phyloP scores from a whole-genome alignment of 2,113 vertebrate genomes.

The Tetrax tetrax region DNA sequence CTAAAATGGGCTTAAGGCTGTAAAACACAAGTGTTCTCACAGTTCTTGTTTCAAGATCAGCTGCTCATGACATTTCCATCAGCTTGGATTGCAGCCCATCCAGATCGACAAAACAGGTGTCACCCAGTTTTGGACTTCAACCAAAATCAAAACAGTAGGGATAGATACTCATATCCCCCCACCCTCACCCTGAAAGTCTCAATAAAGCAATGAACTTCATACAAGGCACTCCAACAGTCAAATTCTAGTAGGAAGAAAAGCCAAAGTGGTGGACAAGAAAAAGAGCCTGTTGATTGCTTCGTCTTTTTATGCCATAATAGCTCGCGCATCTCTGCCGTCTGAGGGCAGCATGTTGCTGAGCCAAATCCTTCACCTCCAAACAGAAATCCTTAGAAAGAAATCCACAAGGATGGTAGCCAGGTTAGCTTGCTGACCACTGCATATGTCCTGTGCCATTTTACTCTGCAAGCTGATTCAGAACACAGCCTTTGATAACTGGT shows the following conservation, averaged over 20 bases:
- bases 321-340: background rate
- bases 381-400: background rate
- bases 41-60: slow-evolving; percentile 33
- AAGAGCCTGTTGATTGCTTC: background rate
- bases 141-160: background rate
- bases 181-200: background rate
- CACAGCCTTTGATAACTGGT: background rate
- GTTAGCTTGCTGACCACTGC: background rate
- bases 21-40: background rate
- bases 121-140: background rate
- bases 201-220: background rate
- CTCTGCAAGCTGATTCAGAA: background rate
- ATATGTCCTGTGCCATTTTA: background rate
- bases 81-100: slow-evolving; percentile 15
- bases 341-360: background rate
- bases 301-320: background rate
- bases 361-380: background rate
- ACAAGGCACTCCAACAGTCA: background rate
- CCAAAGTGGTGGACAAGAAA: background rate
- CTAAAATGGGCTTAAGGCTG: background rate
- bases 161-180: background rate
- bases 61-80: slow-evolving; percentile 32
- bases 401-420: background rate
- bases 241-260: background rate
- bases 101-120: slow-evolving; percentile 34